Evolutionary conservation across 1,140 invertebrate genomes (phyloP).

Genomic region (Galleria mellonella): DNA sequence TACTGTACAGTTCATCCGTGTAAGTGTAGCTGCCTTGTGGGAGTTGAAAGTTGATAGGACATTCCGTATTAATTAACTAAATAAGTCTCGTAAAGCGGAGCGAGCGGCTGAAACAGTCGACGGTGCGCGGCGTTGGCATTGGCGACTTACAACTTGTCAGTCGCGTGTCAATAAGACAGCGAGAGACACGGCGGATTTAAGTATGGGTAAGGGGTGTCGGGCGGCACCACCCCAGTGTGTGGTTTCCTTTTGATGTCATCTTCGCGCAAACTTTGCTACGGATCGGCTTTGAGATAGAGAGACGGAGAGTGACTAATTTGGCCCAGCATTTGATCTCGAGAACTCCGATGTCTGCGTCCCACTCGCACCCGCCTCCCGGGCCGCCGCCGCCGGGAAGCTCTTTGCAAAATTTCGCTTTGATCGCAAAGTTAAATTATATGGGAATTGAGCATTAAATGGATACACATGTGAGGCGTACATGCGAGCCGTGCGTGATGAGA

Average conservation of each 20-base stretch:
- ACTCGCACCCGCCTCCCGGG: constrained; percentile 56
- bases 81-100: constrained; percentile 64
- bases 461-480: constrained; percentile 57
- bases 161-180: constrained; percentile 70
- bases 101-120: constrained; percentile 44
- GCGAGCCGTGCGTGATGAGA: constrained; percentile 13
- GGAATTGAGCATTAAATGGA: constrained; percentile 73
- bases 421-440: constrained; percentile 75
- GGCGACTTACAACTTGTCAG: constrained; percentile 65
- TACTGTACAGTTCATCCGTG: constrained; percentile 42
- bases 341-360: constrained; percentile 57
- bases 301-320: constrained; percentile 74
- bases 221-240: constrained; percentile 67
- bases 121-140: constrained; percentile 21
- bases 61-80: constrained; percentile 74
- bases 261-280: constrained; percentile 74
- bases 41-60: constrained; percentile 63
- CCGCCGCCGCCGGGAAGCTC: constrained; percentile 65
- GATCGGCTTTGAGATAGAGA: constrained; percentile 75
- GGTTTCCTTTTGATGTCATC: constrained; percentile 75
- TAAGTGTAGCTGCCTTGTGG: constrained; percentile 50
- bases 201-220: constrained; percentile 51
- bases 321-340: constrained; percentile 72
- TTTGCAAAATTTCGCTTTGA: constrained; percentile 73
- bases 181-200: constrained; percentile 60